Evolutionary conservation across 2,888 invertebrate genomes (phyloP), one percentile per base, ranked within the genome.

Genomic region (Tridacna crocea): DNA sequence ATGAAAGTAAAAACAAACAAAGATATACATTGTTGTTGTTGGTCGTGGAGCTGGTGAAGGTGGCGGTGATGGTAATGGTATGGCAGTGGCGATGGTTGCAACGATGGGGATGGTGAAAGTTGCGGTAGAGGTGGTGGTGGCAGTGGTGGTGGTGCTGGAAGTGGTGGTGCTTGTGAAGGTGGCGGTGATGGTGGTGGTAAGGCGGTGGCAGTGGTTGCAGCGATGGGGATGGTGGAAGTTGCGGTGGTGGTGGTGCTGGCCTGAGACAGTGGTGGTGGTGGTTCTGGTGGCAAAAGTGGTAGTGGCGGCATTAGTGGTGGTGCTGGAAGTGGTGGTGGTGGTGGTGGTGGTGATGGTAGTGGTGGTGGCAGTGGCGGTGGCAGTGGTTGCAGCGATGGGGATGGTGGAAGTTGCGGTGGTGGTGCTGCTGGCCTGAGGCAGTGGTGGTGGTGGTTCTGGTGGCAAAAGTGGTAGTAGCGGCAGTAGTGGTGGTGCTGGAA

Each of bases 311-410:
- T n/a, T 70, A 15, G 70, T 46, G n/a, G 70, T 70, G 70, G 47
- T 26, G 36, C 12, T 70, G 36, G 70, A 46, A 8, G 70, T 70
- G 27, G 70, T 70, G 27, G 70, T 70, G n/a, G 70, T 70, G 70
- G 70, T 26, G 61, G 61, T 61, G 61, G 61, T 61, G 61, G 61
- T 61, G 61, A n/a, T 61, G 61, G 61, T 61, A n/a, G 61, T 61
- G 24, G 61, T 22, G 61, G 61, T 61, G n/a, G 61, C n/a, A n/a
- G 61, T 22, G 61, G 61, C n/a, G 61, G 61, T 61, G 61, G 61
- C n/a, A n/a, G 61, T 61, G n/a, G 61, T 61, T 19, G 61, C n/a
- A 24, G 61, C n/a, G n/a, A n/a, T 61, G 61, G 61, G 11, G 51
- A 15, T 51, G 51, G 51, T 51, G 51, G 51, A 13, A 15, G 51